Conservation (phyloP, 2,888 invertebrate species). For the Cephalotes varians region DNA sequence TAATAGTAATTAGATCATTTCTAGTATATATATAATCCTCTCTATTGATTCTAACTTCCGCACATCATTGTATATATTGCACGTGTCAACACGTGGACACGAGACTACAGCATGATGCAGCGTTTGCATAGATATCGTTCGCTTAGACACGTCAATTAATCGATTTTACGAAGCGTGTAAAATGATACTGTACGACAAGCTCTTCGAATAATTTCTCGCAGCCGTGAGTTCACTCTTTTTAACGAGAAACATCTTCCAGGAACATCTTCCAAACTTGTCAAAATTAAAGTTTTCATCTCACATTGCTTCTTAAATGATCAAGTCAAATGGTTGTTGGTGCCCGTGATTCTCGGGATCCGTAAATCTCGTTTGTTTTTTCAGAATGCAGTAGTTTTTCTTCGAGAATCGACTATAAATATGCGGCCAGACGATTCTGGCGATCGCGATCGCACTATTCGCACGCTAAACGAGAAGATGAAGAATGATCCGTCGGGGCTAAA, state of each 20-base stretch:
- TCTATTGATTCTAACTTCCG: neutral
- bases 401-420: constrained; percentile 14
- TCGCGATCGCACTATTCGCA: constrained; percentile 20
- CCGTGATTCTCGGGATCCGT: neutral
- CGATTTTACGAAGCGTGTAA: constrained; percentile 1
- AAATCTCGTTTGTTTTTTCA: constrained; percentile 17
- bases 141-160: constrained; percentile 10
- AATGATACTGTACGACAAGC: neutral
- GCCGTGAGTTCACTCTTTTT: neutral
- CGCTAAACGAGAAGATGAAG: constrained; percentile 45
- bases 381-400: neutral
- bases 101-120: neutral
- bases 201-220: neutral
- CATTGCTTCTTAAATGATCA: neutral
- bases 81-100: neutral
- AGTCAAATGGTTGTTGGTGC: neutral
- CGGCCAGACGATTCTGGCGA: constrained; percentile 6
- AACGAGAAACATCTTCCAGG: neutral
- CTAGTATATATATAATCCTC: neutral
- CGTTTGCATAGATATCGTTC: constrained; percentile 34
- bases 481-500: neutral
- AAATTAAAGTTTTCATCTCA: neutral
- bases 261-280: neutral
- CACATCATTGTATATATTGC: neutral
- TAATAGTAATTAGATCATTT: neutral